Percentiles rank a stretch among this genome's conserved stretches.
Evolutionary conservation across 2,797 vertebrate species (phyloP).

Genomic region (Astyanax mexicanus): DNA sequence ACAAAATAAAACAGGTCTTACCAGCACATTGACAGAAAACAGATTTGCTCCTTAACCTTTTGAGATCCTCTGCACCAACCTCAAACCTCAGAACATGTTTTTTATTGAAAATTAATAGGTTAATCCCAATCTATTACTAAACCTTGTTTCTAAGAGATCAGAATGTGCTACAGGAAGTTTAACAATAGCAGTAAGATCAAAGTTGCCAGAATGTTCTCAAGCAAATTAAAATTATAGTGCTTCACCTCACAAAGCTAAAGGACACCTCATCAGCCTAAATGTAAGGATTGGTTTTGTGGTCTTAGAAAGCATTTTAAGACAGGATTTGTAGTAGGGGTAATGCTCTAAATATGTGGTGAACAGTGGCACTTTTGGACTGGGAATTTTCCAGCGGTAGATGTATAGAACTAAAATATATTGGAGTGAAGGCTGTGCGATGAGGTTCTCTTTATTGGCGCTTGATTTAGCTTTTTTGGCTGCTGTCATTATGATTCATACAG

Average conservation of each 20-base stretch:
- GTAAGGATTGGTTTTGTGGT: not conserved
- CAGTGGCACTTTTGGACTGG: not conserved
- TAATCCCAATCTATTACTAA: too few species aligned
- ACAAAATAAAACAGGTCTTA: too few species aligned
- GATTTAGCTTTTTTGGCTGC: slow-evolving; percentile 27
- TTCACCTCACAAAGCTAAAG: not conserved
- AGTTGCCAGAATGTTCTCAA: too few species aligned
- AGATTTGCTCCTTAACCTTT: too few species aligned
- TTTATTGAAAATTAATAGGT: too few species aligned
- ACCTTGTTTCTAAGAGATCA: not conserved
- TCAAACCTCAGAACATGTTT: too few species aligned
- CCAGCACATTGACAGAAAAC: too few species aligned
- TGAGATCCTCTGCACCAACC: too few species aligned
- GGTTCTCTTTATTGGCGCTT: slow-evolving; percentile 10
- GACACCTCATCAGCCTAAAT: too few species aligned
- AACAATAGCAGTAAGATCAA: not conserved
- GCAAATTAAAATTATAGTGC: not conserved
- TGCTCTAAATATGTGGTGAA: not conserved
- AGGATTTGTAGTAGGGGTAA: not conserved
- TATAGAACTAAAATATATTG: not conserved
- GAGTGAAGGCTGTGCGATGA: slow-evolving; percentile 27
- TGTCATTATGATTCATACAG: slow-evolving; percentile 72
- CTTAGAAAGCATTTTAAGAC: not conserved
- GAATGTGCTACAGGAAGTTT: not conserved
- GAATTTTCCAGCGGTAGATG: too few species aligned